phyloP scores from a whole-genome alignment of 2,113 vertebrate genomes.

The Tiliqua scincoides region DNA sequence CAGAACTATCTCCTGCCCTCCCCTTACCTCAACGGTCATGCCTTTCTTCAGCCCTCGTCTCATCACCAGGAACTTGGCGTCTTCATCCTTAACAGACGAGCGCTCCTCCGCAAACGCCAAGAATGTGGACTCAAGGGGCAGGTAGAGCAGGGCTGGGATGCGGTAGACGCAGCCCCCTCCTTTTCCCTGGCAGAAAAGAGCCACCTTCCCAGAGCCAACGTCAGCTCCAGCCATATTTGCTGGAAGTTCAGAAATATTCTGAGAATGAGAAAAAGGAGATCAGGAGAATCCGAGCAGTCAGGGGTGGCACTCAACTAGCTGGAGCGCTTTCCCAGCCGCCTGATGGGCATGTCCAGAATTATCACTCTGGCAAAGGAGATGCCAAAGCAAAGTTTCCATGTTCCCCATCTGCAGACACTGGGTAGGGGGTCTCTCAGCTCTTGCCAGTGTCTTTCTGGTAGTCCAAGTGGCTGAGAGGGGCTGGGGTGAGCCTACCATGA shows the following conservation, averaged over 20 bases:
- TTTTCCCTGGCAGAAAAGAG: constrained; percentile 80
- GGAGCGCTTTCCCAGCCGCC: too few species aligned
- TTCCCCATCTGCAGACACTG: too few species aligned
- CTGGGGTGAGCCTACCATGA: too few species aligned
- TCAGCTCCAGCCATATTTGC: constrained; percentile 13
- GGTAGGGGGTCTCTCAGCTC: too few species aligned
- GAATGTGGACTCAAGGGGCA: constrained; percentile 73
- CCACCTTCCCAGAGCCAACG: background rate
- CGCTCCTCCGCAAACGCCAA: constrained; percentile 84
- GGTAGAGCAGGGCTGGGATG: constrained; percentile 81
- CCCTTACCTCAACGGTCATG: constrained; percentile 77
- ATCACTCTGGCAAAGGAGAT: too few species aligned
- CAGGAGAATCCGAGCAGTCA: too few species aligned
- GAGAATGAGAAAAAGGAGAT: background rate
- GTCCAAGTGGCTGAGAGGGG: too few species aligned
- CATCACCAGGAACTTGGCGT: constrained; percentile 79
- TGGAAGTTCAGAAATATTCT: background rate
- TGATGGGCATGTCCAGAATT: too few species aligned
- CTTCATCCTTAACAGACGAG: constrained; percentile 61
- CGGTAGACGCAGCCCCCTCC: constrained; percentile 81
- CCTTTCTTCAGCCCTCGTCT: constrained; percentile 73
- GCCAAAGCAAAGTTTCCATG: too few species aligned
- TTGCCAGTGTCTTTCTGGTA: too few species aligned
- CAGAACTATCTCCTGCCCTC: background rate
- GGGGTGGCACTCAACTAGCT: too few species aligned